A percentile compares a stretch with the other conserved stretches of the same genome.
Evolutionary conservation across 2,888 invertebrate species (phyloP).

Genomic region (Drosophila neonasuta): DNA sequence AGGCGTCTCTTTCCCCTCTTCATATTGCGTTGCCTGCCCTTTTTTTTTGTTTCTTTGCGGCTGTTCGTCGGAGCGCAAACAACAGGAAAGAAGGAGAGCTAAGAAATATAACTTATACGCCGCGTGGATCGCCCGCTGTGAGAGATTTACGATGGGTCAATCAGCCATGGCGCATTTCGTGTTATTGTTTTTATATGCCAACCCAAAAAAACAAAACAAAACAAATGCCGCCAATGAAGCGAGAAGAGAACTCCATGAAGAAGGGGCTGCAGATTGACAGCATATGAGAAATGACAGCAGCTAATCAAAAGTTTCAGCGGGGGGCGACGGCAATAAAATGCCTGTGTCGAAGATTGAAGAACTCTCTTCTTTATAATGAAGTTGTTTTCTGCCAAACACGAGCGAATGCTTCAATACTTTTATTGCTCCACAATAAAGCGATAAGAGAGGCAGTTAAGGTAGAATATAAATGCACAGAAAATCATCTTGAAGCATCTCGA

Average conservation of each 20-base stretch:
- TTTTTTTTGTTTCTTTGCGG: conserved; percentile 17
- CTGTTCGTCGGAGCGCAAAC: conserved; percentile 36
- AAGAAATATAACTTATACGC: conserved; percentile 49
- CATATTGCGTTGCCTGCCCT: conserved; percentile 23
- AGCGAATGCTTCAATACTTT: background rate
- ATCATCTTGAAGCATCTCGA: no score
- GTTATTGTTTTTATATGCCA: conserved; percentile 64
- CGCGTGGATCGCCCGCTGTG: conserved; percentile 52
- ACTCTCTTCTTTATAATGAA: conserved; percentile 31
- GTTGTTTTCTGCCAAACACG: conserved; percentile 7
- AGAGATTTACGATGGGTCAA: conserved; percentile 75
- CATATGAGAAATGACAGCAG: conserved; percentile 60
- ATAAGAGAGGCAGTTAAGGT: no score
- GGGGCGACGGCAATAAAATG: conserved; percentile 11
- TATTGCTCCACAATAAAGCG: background rate
- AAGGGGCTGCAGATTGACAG: background rate
- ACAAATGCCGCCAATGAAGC: conserved; percentile 21
- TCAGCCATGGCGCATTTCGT: conserved; percentile 56
- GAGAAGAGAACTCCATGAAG: background rate
- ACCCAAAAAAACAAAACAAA: conserved; percentile 20
- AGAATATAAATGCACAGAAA: no score
- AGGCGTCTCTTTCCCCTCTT: conserved; percentile 26
- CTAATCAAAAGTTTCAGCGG: conserved; percentile 60
- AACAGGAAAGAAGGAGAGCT: background rate
- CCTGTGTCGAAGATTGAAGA: background rate